Conservation (phyloP, 2,113 vertebrate species). For the Menidia beryllina region DNA sequence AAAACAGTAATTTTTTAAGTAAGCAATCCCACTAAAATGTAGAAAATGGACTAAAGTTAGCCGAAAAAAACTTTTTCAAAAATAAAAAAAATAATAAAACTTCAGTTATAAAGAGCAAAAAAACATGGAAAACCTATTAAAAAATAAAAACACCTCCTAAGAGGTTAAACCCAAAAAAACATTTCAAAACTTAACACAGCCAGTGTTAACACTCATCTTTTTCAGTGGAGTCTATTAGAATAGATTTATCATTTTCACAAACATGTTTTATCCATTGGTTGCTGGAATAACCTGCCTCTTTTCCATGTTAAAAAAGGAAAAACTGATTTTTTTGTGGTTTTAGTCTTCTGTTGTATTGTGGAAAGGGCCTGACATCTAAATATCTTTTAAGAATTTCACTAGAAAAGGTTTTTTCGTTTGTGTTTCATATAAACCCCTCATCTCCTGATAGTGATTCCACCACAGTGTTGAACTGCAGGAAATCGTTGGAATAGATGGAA, state of each 20-base stretch:
- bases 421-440: background rate
- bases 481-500: background rate
- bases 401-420: background rate
- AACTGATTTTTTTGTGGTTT: background rate
- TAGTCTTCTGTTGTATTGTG: background rate
- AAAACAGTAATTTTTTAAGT: slow-evolving; percentile 43
- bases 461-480: background rate
- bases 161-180: slow-evolving; percentile 5
- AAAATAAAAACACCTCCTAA: slow-evolving; percentile 3
- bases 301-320: background rate
- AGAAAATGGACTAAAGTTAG: slow-evolving; percentile 35
- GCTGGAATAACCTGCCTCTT: background rate
- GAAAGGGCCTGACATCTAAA: too few species aligned
- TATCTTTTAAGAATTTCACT: background rate
- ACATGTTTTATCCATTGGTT: slow-evolving; percentile 10
- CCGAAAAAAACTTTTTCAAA: slow-evolving; percentile 29
- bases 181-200: slow-evolving; percentile 9
- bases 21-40: slow-evolving; percentile 49
- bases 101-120: background rate
- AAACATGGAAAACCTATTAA: slow-evolving; percentile 27
- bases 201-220: slow-evolving; percentile 15
- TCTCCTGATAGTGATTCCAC: background rate
- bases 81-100: slow-evolving; percentile 28
- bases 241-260: slow-evolving; percentile 25
- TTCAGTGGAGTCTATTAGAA: slow-evolving; percentile 8